Percentiles rank a stretch among this genome's conserved stretches.
These are phyloP conservation scores for Piprites chloris DNA, from an alignment of 2,113 vertebrate genomes.

Conservation along the genomic window DNA sequence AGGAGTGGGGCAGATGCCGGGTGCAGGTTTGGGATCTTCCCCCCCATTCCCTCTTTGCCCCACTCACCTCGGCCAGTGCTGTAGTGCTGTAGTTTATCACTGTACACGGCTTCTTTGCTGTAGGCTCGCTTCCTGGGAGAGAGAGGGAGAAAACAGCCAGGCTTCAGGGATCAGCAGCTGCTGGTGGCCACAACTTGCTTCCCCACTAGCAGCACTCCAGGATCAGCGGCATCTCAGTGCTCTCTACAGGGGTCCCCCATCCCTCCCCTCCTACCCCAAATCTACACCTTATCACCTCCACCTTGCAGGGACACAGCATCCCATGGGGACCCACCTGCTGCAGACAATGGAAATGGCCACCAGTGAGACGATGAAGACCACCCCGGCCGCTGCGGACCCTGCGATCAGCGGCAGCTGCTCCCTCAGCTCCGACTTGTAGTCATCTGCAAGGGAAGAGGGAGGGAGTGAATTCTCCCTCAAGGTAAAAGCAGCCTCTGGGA, in stretches of 20 bases:
- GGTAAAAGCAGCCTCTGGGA: background rate
- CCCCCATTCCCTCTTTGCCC: rapidly evolving
- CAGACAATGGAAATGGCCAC: slow-evolving; percentile 97
- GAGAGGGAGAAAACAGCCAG: background rate
- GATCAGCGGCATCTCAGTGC: rapidly evolving
- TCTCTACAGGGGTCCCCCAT: rapidly evolving
- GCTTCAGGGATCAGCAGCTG: background rate
- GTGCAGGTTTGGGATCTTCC: background rate
- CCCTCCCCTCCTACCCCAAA: background rate
- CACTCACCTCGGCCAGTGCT: slow-evolving; percentile 95
- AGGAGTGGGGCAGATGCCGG: rapidly evolving
- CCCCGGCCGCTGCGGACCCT: slow-evolving; percentile 90
- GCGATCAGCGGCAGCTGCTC: slow-evolving; percentile 97
- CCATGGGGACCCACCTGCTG: slow-evolving; percentile 82
- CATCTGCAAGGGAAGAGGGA: slow-evolving; percentile 76
- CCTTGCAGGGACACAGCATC: background rate
- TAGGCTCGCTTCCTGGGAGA: slow-evolving; percentile 89
- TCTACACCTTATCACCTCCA: rapidly evolving
- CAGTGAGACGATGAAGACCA: slow-evolving; percentile 95
- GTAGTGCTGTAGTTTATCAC: slow-evolving; percentile 97
- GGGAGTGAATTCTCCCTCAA: background rate
- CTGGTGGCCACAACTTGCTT: rapidly evolving
- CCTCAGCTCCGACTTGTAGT: slow-evolving; percentile 96
- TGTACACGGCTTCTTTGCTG: slow-evolving; percentile 96
- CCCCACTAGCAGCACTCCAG: rapidly evolving